Conservation (phyloP, 2,113 vertebrate genomes). For the Pangasianodon hypophthalmus region DNA sequence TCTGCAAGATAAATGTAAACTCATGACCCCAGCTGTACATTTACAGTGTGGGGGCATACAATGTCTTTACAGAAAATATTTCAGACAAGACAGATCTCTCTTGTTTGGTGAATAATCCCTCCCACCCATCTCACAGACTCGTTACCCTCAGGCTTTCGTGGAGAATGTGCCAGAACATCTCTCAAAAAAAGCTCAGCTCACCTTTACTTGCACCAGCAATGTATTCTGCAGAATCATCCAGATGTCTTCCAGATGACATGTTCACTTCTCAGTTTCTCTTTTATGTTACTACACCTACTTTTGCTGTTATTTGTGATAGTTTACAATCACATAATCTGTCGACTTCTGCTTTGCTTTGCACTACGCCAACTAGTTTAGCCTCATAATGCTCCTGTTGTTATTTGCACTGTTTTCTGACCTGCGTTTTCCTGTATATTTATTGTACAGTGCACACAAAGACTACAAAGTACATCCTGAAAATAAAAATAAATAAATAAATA, state of each 20-base stretch:
- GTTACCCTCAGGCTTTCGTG: neutral
- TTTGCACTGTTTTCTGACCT: neutral
- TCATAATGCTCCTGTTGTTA: neutral
- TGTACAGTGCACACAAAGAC: neutral
- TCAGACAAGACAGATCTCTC: neutral
- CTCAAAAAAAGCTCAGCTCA: neutral
- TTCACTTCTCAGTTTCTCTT: neutral
- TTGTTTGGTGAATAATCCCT: neutral
- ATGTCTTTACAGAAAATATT: neutral
- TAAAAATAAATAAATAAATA: neutral
- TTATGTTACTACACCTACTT: neutral
- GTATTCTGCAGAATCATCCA: neutral
- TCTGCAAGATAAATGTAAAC: no score
- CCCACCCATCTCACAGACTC: neutral
- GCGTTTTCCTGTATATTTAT: neutral
- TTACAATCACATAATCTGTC: neutral
- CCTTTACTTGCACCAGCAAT: neutral
- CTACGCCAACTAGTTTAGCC: neutral
- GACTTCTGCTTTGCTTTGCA: neutral
- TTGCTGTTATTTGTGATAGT: neutral
- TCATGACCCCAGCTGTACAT: neutral
- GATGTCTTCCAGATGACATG: neutral
- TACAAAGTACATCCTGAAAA: neutral
- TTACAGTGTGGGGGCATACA: neutral
- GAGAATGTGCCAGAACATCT: neutral